Conservation (phyloP, 2,797 vertebrate species). For the Monodelphis domestica region DNA sequence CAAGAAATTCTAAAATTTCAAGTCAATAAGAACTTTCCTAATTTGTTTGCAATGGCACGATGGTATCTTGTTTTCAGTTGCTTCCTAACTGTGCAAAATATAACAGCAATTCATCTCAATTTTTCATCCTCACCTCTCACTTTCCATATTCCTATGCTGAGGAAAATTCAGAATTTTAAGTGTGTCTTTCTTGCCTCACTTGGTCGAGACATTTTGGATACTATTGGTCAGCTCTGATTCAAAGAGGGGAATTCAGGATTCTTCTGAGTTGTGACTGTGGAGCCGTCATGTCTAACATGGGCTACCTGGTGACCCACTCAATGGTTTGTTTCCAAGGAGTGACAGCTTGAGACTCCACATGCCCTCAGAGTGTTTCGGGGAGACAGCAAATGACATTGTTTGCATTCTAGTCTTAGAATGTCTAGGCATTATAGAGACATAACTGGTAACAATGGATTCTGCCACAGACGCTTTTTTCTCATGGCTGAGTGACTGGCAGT, state of each 20-base stretch:
- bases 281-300: constrained; percentile 28
- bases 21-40: background rate
- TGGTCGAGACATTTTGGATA: constrained; percentile 55
- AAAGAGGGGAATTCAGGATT: constrained; percentile 33
- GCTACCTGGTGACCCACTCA: constrained; percentile 32
- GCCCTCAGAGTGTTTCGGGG: constrained; percentile 42
- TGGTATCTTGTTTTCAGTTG: background rate
- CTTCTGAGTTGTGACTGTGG: background rate
- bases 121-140: background rate
- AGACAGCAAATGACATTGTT: constrained; percentile 70
- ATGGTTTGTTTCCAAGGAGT: constrained; percentile 70
- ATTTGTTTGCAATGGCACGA: constrained; percentile 30
- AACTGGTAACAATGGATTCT: constrained; percentile 70
- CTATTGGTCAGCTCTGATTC: constrained; percentile 62
- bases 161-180: background rate
- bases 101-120: background rate
- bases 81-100: background rate
- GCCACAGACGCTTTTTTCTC: constrained; percentile 79
- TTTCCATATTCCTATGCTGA: background rate
- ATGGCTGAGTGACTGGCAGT: constrained; percentile 85
- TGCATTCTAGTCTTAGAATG: constrained; percentile 63
- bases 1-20: constrained; percentile 7
- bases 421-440: constrained; percentile 71
- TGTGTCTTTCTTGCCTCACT: background rate
- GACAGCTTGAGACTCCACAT: constrained; percentile 68